Base-by-base conservation (phyloP, 1,140 invertebrate genomes). In the Drosophila burlai region DNA sequence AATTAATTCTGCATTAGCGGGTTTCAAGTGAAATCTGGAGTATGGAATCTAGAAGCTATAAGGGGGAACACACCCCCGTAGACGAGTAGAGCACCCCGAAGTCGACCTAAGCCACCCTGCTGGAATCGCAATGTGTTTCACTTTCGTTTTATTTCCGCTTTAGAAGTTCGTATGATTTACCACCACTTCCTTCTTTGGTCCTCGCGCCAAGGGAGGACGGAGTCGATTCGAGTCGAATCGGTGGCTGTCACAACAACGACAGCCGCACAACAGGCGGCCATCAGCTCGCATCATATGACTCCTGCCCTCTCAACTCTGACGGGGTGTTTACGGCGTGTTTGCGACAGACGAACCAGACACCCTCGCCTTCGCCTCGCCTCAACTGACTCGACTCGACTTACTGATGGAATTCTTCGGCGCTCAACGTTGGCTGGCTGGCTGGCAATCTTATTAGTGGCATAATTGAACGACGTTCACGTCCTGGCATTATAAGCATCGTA, bases 391-490 rank as follows among this genome's bases (percentile, higher is more conserved):
- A 21, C 21, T 50, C 47, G 34, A 55, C 55, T 58, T 57, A 80
- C 69, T 90, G 58, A 75, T 42, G 84, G 84, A 89, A 89, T 89
- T 90, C 71, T 71, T 69, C 38, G 72, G 38, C 77, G 79, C 79
- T 72, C 61, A 68, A 61, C 81, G 79, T 89, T 87, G 74, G 61
- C 46, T 60, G 75, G 81, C 63, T 87, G 73, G 61, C 52, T 54
- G 67, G 83, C 49, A 89, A 89, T 89, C 85, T 84, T 89, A 89
- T 89, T 89, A 89, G 78, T 76, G 81, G 71, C 52, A 77, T 77
- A 80, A 87, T 80, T 74, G 67, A 66, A 67, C 65, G 62, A 46
- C 67, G 74, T 77, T 57, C 77, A 68, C 42, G 46, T 66, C 50
- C 49, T 55, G 47, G 63, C 38, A 61, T 55, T 68, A 81, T 81